A percentile compares a stretch with the other conserved stretches of the same genome.
phyloP scores from a whole-genome alignment of 2,888 invertebrate genomes.

The Acrobasis consociella region DNA sequence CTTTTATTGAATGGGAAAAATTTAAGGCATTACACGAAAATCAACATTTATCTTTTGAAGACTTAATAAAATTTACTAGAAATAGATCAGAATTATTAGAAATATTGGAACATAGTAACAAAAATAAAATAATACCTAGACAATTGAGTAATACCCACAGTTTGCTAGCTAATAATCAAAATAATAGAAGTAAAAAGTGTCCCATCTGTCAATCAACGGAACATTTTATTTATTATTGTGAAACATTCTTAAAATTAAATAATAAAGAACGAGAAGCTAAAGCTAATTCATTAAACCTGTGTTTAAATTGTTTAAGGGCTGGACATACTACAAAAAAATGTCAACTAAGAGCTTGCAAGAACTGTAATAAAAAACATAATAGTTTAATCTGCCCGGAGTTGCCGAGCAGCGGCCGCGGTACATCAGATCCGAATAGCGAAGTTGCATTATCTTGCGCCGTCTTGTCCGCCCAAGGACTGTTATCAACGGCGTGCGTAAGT shows the following conservation, averaged over 20 bases:
- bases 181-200: neutral
- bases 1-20: slow-evolving; percentile 4
- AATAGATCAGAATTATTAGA: neutral
- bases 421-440: neutral
- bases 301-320: neutral
- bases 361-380: slow-evolving; percentile 3
- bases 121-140: no score
- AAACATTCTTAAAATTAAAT: neutral
- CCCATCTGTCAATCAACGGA: neutral
- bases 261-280: neutral
- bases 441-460: neutral
- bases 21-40: neutral
- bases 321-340: neutral
- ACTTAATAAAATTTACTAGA: neutral
- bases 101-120: neutral
- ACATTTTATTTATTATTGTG: neutral
- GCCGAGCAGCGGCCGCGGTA: neutral
- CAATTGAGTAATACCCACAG: no score
- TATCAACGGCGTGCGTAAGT: neutral
- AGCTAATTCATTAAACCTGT: neutral
- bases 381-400: neutral
- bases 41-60: neutral
- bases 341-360: neutral
- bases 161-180: no score
- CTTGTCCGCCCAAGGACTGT: neutral